Conservation (phyloP, 2,888 invertebrate genomes). For the Margaritifera margaritifera region DNA sequence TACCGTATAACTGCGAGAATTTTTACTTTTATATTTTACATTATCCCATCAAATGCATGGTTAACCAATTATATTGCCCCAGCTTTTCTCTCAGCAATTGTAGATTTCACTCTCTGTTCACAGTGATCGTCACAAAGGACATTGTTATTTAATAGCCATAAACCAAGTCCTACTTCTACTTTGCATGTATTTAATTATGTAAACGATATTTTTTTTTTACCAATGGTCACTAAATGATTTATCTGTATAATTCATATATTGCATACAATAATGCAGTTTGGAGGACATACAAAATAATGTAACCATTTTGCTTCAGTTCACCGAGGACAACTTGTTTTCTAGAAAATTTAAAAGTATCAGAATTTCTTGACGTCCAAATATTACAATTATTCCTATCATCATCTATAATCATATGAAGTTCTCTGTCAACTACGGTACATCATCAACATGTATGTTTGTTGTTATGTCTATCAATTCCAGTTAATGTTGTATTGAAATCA, state of each 20-base stretch:
- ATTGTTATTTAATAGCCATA: constrained; percentile 2
- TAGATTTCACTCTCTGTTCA: neutral
- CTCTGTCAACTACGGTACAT: neutral
- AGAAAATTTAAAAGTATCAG: neutral
- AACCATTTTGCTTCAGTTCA: neutral
- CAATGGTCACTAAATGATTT: constrained; percentile 1
- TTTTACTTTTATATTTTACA: neutral
- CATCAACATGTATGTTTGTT: neutral
- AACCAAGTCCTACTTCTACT: neutral
- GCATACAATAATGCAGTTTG: neutral
- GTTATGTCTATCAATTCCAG: neutral
- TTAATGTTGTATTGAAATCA: neutral
- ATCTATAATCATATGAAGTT: no score
- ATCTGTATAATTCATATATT: neutral
- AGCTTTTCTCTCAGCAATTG: neutral
- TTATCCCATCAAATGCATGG: constrained; percentile 1
- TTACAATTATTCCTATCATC: neutral
- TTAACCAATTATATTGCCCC: neutral
- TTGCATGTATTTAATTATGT: neutral
- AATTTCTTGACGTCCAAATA: neutral
- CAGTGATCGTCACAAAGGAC: neutral
- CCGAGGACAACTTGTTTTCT: neutral
- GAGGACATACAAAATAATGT: neutral
- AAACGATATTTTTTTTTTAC: no score
- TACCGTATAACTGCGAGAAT: no score